phyloP scores from a whole-genome alignment of 2,888 invertebrate genomes.

The Nymphalis c-album region DNA sequence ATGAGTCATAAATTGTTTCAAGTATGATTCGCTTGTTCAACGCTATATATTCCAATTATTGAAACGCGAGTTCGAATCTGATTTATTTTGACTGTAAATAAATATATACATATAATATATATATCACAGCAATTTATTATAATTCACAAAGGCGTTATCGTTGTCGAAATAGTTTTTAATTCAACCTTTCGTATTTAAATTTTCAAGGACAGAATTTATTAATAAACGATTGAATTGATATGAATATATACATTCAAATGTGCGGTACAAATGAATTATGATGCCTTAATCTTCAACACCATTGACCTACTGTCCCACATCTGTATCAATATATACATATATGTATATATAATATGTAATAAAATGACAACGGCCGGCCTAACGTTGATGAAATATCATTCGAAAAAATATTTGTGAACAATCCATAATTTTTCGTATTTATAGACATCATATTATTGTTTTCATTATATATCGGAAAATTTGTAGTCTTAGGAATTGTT shows the following conservation, averaged over 20 bases:
- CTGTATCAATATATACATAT: constrained; percentile 23
- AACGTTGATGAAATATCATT: not conserved
- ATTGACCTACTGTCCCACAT: constrained; percentile 39
- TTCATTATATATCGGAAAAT: too few species aligned
- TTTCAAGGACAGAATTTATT: constrained; percentile 27
- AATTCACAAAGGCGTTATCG: too few species aligned
- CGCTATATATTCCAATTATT: too few species aligned
- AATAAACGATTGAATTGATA: constrained; percentile 11
- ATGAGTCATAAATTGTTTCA: too few species aligned
- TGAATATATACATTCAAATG: not conserved
- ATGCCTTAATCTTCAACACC: constrained; percentile 31
- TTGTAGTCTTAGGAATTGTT: too few species aligned
- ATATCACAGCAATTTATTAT: too few species aligned
- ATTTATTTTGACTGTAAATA: too few species aligned
- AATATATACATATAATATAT: too few species aligned
- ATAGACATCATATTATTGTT: too few species aligned
- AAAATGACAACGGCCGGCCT: constrained; percentile 2
- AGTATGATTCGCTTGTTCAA: too few species aligned
- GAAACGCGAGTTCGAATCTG: too few species aligned
- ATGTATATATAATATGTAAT: constrained; percentile 4
- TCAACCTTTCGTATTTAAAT: not conserved
- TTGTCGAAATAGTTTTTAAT: not conserved
- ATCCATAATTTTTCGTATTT: too few species aligned
- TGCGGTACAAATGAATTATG: constrained; percentile 13
- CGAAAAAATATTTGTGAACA: not conserved